A percentile compares a stretch with the other conserved stretches of the same genome.
Evolutionary conservation across 2,888 invertebrate species (phyloP).

Genomic region (Acanthoscelides obtectus): DNA sequence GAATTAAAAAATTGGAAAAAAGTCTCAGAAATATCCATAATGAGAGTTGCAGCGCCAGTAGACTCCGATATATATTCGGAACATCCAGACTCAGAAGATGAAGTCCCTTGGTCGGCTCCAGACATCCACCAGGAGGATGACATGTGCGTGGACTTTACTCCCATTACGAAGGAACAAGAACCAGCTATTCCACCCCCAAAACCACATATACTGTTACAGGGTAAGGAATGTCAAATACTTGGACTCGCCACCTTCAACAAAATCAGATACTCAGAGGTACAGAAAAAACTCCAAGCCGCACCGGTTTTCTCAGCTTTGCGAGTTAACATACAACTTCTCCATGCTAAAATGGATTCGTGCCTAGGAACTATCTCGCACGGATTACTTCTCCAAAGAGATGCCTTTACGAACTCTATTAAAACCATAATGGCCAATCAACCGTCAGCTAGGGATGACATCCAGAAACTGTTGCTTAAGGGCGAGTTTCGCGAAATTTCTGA

Average conservation of each 20-base stretch:
- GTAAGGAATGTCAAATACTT: conserved; percentile 13
- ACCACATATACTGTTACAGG: conserved; percentile 8
- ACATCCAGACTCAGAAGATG: conserved; percentile 1
- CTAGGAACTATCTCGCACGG: conserved; percentile 9
- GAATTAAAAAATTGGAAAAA: background rate
- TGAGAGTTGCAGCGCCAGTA: background rate
- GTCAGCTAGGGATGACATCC: background rate
- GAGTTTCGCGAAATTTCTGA: conserved; percentile 4
- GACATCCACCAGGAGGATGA: background rate
- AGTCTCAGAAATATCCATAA: background rate
- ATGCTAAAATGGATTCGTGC: conserved; percentile 6
- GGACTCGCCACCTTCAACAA: conserved; percentile 7
- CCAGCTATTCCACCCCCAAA: conserved; percentile 18
- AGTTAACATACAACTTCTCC: conserved; percentile 2
- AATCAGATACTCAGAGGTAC: conserved; percentile 15
- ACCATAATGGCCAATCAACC: background rate
- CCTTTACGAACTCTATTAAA: background rate
- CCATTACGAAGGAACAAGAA: conserved; percentile 18
- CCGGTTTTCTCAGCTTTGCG: conserved; percentile 7
- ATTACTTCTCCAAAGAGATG: conserved; percentile 5
- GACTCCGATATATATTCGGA: background rate
- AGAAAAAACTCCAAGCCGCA: conserved; percentile 7
- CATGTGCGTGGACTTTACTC: conserved; percentile 8
- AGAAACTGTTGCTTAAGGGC: background rate
- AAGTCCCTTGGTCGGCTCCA: background rate